Conservation (phyloP, 1,140 invertebrate species). For the Zaprionus taronus region DNA sequence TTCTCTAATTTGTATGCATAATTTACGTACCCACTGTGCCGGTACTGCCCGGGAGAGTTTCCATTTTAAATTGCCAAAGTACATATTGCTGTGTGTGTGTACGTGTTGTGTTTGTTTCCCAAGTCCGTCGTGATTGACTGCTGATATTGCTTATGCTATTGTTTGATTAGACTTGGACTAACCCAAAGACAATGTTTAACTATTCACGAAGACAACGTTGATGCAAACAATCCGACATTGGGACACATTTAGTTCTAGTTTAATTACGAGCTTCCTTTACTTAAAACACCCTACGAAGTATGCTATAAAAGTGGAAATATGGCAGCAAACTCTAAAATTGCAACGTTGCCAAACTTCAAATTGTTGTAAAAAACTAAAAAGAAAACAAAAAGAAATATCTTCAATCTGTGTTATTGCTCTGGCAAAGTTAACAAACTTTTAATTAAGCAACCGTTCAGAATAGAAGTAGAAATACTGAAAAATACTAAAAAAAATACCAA, state of each 20-base stretch:
- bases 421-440: constrained; percentile 69
- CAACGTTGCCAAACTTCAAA: constrained; percentile 12
- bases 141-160: constrained; percentile 42
- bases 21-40: constrained; percentile 60
- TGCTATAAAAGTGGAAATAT: neutral
- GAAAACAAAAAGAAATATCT: constrained; percentile 7
- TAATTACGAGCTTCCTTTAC: too few relatives aligned
- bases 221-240: neutral
- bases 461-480: constrained; percentile 10
- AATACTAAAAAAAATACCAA: constrained; percentile 13
- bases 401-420: constrained; percentile 13
- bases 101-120: constrained; percentile 32
- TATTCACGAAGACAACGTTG: constrained; percentile 35
- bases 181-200: constrained; percentile 27
- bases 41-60: neutral
- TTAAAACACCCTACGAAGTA: too few relatives aligned
- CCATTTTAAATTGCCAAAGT: constrained; percentile 58
- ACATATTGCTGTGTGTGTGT: constrained; percentile 15
- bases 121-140: constrained; percentile 35
- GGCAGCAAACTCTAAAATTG: neutral
- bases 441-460: constrained; percentile 58
- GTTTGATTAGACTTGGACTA: neutral
- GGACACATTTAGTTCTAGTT: too few relatives aligned
- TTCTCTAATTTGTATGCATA: constrained; percentile 78
- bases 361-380: neutral